Evolutionary conservation across 2,113 vertebrate species (phyloP).

Genomic region (Poeciliopsis retropinna): DNA sequence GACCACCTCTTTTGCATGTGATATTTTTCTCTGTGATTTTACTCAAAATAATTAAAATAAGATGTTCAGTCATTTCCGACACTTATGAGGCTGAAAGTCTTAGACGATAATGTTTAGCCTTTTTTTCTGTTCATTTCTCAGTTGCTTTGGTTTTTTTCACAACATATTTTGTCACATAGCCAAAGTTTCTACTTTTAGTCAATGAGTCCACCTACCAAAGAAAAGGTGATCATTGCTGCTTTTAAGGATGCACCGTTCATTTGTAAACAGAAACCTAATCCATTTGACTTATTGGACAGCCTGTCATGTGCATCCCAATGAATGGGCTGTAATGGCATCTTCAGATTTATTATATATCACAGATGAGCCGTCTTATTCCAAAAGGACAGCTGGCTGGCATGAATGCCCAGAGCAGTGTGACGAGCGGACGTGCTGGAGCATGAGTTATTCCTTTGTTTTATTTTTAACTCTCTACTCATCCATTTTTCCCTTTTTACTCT

Average conservation of each 20-base stretch:
- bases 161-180: conserved; percentile 22
- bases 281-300: conserved; percentile 59
- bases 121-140: background rate
- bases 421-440: conserved; percentile 70
- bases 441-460: conserved; percentile 75
- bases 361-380: conserved; percentile 61
- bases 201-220: conserved; percentile 16
- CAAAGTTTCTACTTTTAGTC: conserved; percentile 29
- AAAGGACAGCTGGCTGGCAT: conserved; percentile 78
- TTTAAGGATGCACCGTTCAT: conserved; percentile 49
- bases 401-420: conserved; percentile 69
- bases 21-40: background rate
- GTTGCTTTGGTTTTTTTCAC: background rate
- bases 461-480: conserved; percentile 74
- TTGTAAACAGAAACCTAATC: conserved; percentile 53
- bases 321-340: conserved; percentile 66
- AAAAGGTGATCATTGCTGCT: conserved; percentile 42
- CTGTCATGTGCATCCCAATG: conserved; percentile 68
- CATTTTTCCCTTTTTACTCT: conserved; percentile 28
- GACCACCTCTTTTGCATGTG: no score
- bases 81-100: background rate
- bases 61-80: background rate
- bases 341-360: conserved; percentile 76
- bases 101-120: background rate
- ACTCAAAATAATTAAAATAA: background rate